phyloP scores from a whole-genome alignment of 1,140 invertebrate species.

The Doryteuthis pealeii region DNA sequence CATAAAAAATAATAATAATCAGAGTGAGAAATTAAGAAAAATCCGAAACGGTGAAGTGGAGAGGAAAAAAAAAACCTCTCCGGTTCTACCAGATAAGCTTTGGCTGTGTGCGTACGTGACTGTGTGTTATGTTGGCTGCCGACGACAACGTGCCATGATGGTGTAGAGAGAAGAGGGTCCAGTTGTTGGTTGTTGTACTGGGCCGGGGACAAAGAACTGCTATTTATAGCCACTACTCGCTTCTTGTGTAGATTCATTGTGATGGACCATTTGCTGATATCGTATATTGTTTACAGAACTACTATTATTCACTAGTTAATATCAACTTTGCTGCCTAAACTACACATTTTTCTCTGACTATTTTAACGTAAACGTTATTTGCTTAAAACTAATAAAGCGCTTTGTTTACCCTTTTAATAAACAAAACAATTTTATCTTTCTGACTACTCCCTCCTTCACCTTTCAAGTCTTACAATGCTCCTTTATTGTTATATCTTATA shows the following conservation, averaged over 20 bases:
- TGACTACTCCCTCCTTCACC: not conserved
- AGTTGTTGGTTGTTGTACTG: not conserved
- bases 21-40: too few species aligned
- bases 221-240: constrained; percentile 6
- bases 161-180: not conserved
- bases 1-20: not conserved
- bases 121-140: not conserved
- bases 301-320: too few species aligned
- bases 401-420: too few species aligned
- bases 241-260: not conserved
- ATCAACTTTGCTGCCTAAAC: too few species aligned
- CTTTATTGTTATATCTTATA: not conserved
- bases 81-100: too few species aligned
- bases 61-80: too few species aligned
- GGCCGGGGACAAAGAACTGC: constrained; percentile 9
- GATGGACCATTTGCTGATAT: too few species aligned
- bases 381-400: too few species aligned
- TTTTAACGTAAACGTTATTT: too few species aligned
- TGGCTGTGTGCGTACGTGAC: not conserved
- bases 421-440: not conserved
- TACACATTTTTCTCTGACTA: too few species aligned
- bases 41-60: too few species aligned
- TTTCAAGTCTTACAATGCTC: not conserved
- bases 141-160: not conserved
- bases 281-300: too few species aligned